Conservation (phyloP, 2,888 invertebrate species). For the Dastarcus helophoroides region DNA sequence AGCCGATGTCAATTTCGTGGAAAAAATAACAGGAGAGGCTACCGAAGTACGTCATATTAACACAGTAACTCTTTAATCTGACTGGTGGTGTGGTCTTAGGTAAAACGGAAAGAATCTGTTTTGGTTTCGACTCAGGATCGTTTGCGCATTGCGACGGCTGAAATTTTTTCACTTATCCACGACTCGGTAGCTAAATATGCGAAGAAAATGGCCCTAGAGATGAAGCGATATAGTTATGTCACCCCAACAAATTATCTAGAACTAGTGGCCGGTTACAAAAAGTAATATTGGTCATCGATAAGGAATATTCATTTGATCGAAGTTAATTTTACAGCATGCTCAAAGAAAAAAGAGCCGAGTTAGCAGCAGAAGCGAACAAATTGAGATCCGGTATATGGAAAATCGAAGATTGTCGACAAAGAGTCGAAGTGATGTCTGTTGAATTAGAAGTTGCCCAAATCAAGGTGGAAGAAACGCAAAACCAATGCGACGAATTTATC, state of each 20-base stretch:
- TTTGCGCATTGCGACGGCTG: slow-evolving; percentile 55
- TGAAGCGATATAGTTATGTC: slow-evolving; percentile 75
- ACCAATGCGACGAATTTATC: slow-evolving; percentile 77
- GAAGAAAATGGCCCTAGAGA: slow-evolving; percentile 59
- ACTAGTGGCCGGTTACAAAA: slow-evolving; percentile 71
- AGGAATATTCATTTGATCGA: no score
- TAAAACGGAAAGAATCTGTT: slow-evolving; percentile 28
- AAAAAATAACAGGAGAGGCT: slow-evolving; percentile 55
- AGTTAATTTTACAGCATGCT: no score
- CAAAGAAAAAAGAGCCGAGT: slow-evolving; percentile 54
- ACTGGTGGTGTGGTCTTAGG: no score
- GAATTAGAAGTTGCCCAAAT: slow-evolving; percentile 69
- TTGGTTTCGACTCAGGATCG: slow-evolving; percentile 41
- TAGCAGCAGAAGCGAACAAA: slow-evolving; percentile 65
- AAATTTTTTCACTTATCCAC: slow-evolving; percentile 71
- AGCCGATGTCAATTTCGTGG: slow-evolving; percentile 56
- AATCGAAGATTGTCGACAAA: slow-evolving; percentile 73
- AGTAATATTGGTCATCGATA: no score
- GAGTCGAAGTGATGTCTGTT: slow-evolving; percentile 73
- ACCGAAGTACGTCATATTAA: slow-evolving; percentile 4
- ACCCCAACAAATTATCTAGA: slow-evolving; percentile 83
- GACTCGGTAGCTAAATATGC: slow-evolving; percentile 68
- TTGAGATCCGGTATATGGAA: slow-evolving; percentile 72
- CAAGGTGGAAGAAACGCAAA: slow-evolving; percentile 64
- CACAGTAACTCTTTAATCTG: no score